Conservation (phyloP, 1,140 invertebrate genomes). For the Paraescarpia echinospica region DNA sequence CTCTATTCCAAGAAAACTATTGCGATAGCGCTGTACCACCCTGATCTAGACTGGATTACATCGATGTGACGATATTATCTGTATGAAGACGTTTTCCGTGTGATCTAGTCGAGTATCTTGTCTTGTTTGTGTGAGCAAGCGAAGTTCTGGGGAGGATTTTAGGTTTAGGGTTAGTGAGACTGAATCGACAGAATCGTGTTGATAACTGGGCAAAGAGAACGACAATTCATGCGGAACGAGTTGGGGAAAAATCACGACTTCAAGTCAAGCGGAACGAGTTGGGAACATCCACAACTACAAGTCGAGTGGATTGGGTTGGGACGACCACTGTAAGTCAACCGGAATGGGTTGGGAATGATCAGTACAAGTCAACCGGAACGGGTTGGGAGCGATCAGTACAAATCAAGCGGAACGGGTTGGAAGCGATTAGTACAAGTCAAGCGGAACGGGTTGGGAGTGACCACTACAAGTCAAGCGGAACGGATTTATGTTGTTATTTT, state of each 20-base stretch:
- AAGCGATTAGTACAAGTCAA: not conserved
- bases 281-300: not conserved
- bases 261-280: conserved; percentile 6
- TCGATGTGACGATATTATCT: not conserved
- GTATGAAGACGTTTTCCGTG: not conserved
- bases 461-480: not conserved
- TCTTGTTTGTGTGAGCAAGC: not conserved
- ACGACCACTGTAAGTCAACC: not conserved
- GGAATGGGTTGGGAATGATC: not conserved
- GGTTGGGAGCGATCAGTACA: no score
- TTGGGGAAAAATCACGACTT: not conserved
- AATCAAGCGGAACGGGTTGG: not conserved
- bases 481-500: not conserved
- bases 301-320: not conserved
- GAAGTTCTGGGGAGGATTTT: not conserved
- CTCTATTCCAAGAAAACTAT: not conserved
- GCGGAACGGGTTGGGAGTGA: not conserved
- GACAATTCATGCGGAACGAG: not conserved
- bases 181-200: not conserved
- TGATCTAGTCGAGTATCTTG: not conserved
- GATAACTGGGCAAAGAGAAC: not conserved
- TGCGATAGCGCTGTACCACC: not conserved
- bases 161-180: not conserved
- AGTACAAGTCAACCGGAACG: not conserved
- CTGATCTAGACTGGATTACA: not conserved